Conservation (phyloP, 2,888 invertebrate species). For the Folsomia manolachei region DNA sequence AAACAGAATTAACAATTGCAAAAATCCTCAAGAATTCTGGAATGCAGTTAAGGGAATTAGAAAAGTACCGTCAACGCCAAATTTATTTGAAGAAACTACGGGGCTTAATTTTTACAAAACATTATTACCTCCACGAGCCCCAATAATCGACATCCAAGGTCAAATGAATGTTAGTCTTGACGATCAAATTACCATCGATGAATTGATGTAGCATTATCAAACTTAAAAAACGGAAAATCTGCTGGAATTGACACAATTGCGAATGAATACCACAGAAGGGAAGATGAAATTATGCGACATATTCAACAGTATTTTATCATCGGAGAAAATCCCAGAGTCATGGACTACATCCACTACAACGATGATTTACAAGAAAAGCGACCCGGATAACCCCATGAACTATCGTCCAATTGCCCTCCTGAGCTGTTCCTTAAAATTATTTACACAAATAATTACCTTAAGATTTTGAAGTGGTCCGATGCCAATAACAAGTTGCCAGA, state of each 20-base stretch:
- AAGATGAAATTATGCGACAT: background rate
- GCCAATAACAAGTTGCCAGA: background rate
- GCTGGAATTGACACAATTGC: constrained; percentile 7
- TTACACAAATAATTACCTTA: background rate
- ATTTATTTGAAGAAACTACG: background rate
- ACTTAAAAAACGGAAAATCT: background rate
- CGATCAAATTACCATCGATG: background rate
- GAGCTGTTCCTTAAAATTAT: too few relatives aligned
- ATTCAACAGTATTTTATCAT: background rate
- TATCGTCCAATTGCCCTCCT: background rate
- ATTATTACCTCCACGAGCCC: constrained; percentile 9
- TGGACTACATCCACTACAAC: constrained; percentile 30
- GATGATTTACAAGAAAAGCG: constrained; percentile 33
- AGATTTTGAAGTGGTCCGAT: too few relatives aligned
- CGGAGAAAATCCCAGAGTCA: background rate
- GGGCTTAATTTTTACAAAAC: constrained; percentile 14
- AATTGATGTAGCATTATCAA: background rate
- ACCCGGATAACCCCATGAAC: background rate
- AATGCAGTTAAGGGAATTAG: background rate
- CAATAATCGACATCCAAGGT: too few relatives aligned
- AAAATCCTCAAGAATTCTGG: constrained; percentile 3
- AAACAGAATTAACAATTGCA: background rate
- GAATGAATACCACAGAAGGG: constrained; percentile 9
- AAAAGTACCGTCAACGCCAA: background rate
- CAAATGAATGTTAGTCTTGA: too few relatives aligned